Conservation (phyloP, 2,113 vertebrate species). For the Bubo scandiacus region DNA sequence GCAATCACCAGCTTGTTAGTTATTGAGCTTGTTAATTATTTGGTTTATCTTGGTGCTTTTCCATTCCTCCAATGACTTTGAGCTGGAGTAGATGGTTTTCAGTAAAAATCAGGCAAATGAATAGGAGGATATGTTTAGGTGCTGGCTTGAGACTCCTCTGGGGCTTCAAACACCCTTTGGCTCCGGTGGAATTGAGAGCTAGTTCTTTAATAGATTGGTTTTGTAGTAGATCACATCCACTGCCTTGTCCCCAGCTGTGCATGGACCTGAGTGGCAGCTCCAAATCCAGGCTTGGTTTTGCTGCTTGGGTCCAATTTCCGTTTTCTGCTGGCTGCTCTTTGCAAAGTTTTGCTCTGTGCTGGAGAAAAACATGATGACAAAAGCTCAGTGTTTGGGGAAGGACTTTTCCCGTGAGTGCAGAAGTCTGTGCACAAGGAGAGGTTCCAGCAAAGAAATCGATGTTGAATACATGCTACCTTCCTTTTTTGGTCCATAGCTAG, state of each 20-base stretch:
- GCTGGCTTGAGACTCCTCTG: neutral
- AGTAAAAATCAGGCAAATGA: neutral
- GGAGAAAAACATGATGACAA: rapidly evolving
- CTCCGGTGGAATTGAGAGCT: neutral
- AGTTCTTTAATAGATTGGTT: neutral
- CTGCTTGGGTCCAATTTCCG: neutral
- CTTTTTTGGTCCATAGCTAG: neutral
- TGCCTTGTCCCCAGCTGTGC: rapidly evolving
- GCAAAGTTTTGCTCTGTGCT: neutral
- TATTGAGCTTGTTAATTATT: neutral
- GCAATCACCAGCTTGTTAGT: neutral
- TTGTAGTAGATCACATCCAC: neutral
- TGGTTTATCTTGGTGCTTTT: neutral
- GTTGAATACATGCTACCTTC: neutral
- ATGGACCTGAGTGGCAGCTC: rapidly evolving
- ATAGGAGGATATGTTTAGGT: neutral
- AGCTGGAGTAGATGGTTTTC: neutral
- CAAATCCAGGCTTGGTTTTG: rapidly evolving
- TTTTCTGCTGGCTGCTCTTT: neutral
- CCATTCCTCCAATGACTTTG: neutral
- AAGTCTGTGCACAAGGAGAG: neutral
- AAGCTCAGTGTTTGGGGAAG: neutral
- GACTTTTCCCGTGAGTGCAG: neutral
- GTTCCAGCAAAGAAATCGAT: neutral
- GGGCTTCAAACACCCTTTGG: neutral